A percentile compares a stretch with the other conserved stretches of the same genome.
Conservation (phyloP, 2,113 vertebrate species). For the Eubucco bourcierii region DNA sequence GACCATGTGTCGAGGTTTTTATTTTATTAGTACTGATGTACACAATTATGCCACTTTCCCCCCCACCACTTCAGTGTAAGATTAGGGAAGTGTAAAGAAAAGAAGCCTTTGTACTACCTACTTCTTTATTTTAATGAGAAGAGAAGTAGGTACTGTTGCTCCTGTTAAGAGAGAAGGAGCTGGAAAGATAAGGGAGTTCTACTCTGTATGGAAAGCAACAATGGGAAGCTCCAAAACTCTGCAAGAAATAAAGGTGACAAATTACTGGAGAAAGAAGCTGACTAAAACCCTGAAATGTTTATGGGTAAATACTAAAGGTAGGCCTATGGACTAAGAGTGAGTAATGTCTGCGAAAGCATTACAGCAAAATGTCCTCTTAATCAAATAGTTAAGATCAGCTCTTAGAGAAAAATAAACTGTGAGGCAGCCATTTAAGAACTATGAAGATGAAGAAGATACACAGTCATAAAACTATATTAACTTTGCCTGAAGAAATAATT, state of each 20-base stretch:
- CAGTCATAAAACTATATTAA: background rate
- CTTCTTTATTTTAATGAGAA: constrained; percentile 41
- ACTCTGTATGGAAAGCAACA: constrained; percentile 37
- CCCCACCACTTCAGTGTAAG: constrained; percentile 10
- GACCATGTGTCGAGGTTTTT: background rate
- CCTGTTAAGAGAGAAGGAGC: constrained; percentile 42
- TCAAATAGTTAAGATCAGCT: constrained; percentile 1
- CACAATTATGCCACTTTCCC: background rate
- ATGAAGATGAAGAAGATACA: background rate
- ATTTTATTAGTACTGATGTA: background rate
- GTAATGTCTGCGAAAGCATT: background rate
- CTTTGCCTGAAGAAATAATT: background rate
- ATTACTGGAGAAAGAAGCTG: constrained; percentile 37
- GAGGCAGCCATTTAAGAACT: background rate
- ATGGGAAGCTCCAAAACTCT: constrained; percentile 37
- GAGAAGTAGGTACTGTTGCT: constrained; percentile 39
- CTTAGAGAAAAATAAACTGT: background rate
- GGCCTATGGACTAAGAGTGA: background rate
- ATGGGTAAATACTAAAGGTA: background rate
- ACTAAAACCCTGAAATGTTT: constrained; percentile 13
- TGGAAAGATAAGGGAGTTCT: constrained; percentile 36
- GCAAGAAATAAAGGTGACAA: constrained; percentile 54
- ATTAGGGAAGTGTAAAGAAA: constrained; percentile 35
- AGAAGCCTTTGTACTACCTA: constrained; percentile 36
- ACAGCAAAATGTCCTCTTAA: background rate